Base-by-base conservation (phyloP, 2,113 vertebrate genomes). In the Nothoprocta perdicaria region DNA sequence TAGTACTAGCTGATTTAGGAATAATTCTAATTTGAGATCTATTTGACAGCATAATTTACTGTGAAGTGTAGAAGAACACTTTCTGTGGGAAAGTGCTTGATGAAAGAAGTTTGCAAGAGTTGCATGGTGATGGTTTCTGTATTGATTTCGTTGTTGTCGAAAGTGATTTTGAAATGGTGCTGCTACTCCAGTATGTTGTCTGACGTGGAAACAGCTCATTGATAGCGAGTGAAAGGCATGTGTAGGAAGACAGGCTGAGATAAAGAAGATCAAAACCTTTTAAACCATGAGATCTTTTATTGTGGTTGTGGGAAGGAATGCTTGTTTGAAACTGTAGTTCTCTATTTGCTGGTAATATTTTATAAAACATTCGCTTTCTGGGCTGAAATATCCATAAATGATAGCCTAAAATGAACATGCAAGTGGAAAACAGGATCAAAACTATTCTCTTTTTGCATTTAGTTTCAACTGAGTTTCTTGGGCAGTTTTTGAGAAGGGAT, bases 81-180 rank as follows among this genome's bases (percentile, higher is more conserved):
- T 84, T 45, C 16, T 58, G 7, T 7, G 62, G 18, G 5, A 86
- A 57, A 12, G 46, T 8, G n/a, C 38, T 71, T n/a, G 5, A 11
- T 84, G 84, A 72, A 84, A 84, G 45, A 60, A 26, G 16, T 38
- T 88, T 86, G 21, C 9, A 69, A 66, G n/a, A 40, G 14, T 14
- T 68, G 27, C 31, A 12, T 58, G 18, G 9, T 57, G 9, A 1
- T 77, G 18, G n/a, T 80, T 62, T 57, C 69, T 58, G 66, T 52
- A 50, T 74, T 16, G 27, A 50, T 9, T 29, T 80, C 3, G 52
- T 81, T 18, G 6, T 46, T 79, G 58, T 31, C 72, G 57, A 58
- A 84, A 73, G 57, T 53, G 0, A 17, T 53, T 73, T 63, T 35
- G n/a, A 6, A 1, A 0, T 38, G 10, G 58, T 0, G 0, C 38